Base-by-base conservation (phyloP, 1,140 invertebrate species). In the Paracyclopina nana region DNA sequence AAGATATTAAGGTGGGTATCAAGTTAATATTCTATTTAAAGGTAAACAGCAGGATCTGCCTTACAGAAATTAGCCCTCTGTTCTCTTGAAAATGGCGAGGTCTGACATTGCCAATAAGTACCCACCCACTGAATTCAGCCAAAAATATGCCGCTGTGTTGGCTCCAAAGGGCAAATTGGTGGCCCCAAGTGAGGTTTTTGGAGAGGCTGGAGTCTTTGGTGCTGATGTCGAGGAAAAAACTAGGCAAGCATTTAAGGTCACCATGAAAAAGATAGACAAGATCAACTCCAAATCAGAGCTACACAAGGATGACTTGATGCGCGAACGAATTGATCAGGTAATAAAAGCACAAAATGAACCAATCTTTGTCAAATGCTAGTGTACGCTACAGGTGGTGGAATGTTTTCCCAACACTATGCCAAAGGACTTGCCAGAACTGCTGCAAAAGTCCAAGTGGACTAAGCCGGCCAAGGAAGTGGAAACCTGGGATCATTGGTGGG, bases 211-310 rank as follows among this genome's bases (percentile, higher is more conserved):
- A 14, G 18, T 52, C 18, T 52, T 46, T 43, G 34, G 27, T 14
- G 27, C 43, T 12, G 50, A 52, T 52, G 50, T 52, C 8, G 31
- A 52, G 27, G 50, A 52, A 22, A 52, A 52, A 43, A 52, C 50
- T 11, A 42, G 31, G 16, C 48, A 42, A 24, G 48, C 48, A 18
- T 50, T 50, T 22, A 46, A 34, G 29, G n/a, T 46, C 4, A 52
- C 50, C 2, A 38, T 52, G 30, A 52, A 52, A 25, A 52, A 52
- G 14, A 26, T 44, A 12, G 50, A 52, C 18, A 52, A 52, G 25
- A 22, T 46, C 6, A 52, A 42, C 27, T n/a, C 20, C 2, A n/a
- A 34, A 14, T 24, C 18, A 2, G 38, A 14, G 4, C 22, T 16
- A 29, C 20, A 22, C 40, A 52, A 52, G 43, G 50, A 52, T 16